Base-by-base conservation (phyloP, 2,797 vertebrate species). In the Malacoctenus gilli region DNA sequence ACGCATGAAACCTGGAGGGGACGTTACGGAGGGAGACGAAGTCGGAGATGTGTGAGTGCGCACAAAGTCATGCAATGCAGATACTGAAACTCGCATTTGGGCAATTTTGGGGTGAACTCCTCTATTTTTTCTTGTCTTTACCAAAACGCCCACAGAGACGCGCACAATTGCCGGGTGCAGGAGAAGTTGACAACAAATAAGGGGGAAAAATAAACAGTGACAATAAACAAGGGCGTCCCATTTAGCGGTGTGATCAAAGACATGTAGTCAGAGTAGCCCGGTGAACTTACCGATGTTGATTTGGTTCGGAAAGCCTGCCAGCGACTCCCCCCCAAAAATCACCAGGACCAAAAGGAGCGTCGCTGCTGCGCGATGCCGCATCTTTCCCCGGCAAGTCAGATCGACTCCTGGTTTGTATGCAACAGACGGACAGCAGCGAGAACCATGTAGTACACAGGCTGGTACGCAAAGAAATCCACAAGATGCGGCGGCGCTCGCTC, bases 271-370 rank as follows among this genome's bases (percentile, higher is more conserved):
- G 23, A 57, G 42, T 15, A 40, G 35, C 35, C 51, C 31, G 4
- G 16, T 23, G 8, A 84, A 89, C 95, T 96, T 92, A 97, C 96
- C 96, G 61, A 98, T 98, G 89, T 95, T 98, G 90, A 98, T 98
- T 84, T 96, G 96, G 86, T 96, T 98, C 21, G 96, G 96, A 88
- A 98, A 96, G 41, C 95, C 96, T 41, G 93, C 94, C 73, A 90
- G 85, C 79, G 94, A 91, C 75, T 88, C 85, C 60, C 89, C 91
- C 56, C 87, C 85, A 67, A 95, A 89, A 89, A 83, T 90, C 79
- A 92, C 77, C 56, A 95, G 82, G 78, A 94, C 73, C 25, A 9
- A 6, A 55, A 96, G 84, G 89, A 94, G 80, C 37, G 81, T 64
- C 60, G 84, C 77, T 70, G 75, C 65, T 79, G 83, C 60, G 78